phyloP scores from a whole-genome alignment of 92 coral and sea anemone species.

The Zoanthus sansibaricus region DNA sequence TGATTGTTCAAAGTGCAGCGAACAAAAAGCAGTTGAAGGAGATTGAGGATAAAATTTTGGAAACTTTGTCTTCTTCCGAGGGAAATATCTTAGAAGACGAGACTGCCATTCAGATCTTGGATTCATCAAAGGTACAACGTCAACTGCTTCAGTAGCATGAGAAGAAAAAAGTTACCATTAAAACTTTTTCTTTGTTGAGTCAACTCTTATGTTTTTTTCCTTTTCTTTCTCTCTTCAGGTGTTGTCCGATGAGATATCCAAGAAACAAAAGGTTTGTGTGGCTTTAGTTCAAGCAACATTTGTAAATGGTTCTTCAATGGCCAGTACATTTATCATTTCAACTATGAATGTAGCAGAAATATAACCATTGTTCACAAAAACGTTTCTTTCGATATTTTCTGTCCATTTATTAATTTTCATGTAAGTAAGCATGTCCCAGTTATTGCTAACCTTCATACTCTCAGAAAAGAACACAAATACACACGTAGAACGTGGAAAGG shows the following conservation, averaged over 20 bases:
- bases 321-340: too few species aligned
- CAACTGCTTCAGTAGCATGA: not conserved
- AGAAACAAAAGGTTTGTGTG: conserved; percentile 89
- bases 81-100: conserved; percentile 98
- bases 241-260: conserved; percentile 97
- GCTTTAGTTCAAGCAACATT: too few species aligned
- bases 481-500: too few species aligned
- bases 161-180: not conserved
- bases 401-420: too few species aligned
- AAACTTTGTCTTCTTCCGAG: conserved; percentile 95
- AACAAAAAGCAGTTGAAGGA: conserved; percentile 98
- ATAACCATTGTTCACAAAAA: too few species aligned
- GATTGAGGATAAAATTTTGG: conserved; percentile 98
- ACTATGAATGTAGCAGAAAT: too few species aligned
- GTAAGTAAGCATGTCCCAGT: too few species aligned
- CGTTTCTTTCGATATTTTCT: too few species aligned
- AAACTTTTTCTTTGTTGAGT: not conserved
- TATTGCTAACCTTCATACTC: too few species aligned
- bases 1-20: conserved; percentile 98
- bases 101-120: conserved; percentile 96
- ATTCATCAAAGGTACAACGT: conserved; percentile 90
- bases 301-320: too few species aligned
- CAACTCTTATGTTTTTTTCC: not conserved
- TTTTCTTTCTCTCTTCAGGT: conserved; percentile 65
- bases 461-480: too few species aligned